Base-by-base conservation (phyloP, 2,113 vertebrate species). In the Glaucidium brasilianum region DNA sequence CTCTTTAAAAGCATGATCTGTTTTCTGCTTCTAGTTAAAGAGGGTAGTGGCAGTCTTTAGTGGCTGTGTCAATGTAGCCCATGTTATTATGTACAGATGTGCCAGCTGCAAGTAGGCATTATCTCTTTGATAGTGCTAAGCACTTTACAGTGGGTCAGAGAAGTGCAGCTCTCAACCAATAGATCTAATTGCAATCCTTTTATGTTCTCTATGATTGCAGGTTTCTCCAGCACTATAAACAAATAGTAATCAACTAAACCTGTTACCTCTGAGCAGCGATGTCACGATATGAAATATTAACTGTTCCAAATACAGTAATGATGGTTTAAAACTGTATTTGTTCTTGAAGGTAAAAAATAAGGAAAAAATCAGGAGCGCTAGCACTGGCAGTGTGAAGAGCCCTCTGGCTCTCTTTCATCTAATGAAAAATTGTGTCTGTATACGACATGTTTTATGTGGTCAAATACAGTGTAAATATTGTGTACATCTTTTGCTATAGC, bases 121-220 rank as follows among this genome's bases (percentile, higher is more conserved):
- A 98, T 98, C 98, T 98, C 98, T 98, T 97, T 98, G 98, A 98
- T 98, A 98, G 98, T 98, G 98, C 98, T 97, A 98, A 99, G 98
- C 97, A 98, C 98, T 98, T 99, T 99, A 99, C 98, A 98, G 96
- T 92, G 96, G 97, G 98, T 98, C 98, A 98, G 97, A 55, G 95
- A 95, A 98, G 99, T 99, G 98, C 98, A 98, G 98, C 98, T 98
- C 98, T 98, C 97, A 98, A 98, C 98, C 98, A 99, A 99, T 98
- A 98, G 98, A 98, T 98, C 98, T 99, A 99, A 99, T 99, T 99
- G 98, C 98, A 98, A 97, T 98, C 98, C 98, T 98, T 98, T 99
- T 99, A 98, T 98, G 98, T 98, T 98, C 97, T 97, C 98, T 94
- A 92, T 99, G 99, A 99, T 99, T 99, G 98, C 98, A 99, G 99